Conservation (phyloP, 2,888 invertebrate genomes). For the Desoria tigrina region DNA sequence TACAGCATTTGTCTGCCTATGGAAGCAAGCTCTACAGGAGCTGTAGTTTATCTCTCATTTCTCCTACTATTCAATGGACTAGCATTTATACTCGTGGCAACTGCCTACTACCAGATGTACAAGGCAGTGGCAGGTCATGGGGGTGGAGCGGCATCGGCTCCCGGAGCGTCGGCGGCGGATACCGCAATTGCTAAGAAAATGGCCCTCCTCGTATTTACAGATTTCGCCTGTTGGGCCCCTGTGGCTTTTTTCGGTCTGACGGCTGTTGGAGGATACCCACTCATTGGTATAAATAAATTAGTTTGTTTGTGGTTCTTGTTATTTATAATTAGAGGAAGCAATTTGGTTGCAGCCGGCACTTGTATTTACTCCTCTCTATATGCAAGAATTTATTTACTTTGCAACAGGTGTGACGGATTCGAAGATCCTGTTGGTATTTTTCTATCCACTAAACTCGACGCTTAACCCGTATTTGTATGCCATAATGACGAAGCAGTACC, state of each 20-base stretch:
- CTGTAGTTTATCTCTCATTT: conserved; percentile 69
- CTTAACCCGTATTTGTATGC: conserved; percentile 92
- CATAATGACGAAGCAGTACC: conserved; percentile 82
- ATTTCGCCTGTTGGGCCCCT: conserved; percentile 82
- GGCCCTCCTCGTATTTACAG: conserved; percentile 83
- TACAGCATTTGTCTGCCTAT: conserved; percentile 82
- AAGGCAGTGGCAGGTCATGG: conserved; percentile 64
- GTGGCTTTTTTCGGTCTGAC: conserved; percentile 86
- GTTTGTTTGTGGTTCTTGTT: neutral
- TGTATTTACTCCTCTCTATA: neutral
- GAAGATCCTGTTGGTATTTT: conserved; percentile 77
- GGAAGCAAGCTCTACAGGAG: conserved; percentile 67
- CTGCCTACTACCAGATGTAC: conserved; percentile 85
- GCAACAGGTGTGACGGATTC: conserved; percentile 57
- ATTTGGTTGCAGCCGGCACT: neutral
- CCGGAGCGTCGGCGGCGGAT: conserved; percentile 63
- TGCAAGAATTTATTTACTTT: neutral
- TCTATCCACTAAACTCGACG: conserved; percentile 87
- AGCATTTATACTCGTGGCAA: conserved; percentile 79
- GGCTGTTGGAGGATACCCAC: conserved; percentile 77
- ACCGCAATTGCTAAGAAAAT: conserved; percentile 82
- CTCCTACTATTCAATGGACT: conserved; percentile 75
- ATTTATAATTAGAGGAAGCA: neutral
- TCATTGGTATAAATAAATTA: conserved; percentile 64
- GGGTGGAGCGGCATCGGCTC: conserved; percentile 38